Evolutionary conservation across 2,113 vertebrate genomes (phyloP), one percentile per base, ranked within the genome.

Genomic region (Cricetomys ansorgei): DNA sequence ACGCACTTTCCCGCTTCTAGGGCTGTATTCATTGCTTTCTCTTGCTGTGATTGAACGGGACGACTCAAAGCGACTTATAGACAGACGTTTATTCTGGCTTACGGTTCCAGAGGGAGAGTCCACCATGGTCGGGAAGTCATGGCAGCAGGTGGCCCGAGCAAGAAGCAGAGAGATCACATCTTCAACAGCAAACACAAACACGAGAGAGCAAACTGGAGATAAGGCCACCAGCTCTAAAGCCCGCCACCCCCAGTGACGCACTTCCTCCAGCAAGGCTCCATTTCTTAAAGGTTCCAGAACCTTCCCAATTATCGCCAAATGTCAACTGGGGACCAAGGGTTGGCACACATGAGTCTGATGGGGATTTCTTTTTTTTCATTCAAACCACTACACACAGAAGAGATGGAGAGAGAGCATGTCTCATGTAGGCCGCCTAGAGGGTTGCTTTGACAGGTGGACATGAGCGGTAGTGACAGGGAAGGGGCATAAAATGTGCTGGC

Each of bases 401-500:
- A 29, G 72, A 45, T 29, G 70, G 70, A 25, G 70, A 73, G 80
- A 64, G 31, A 45, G 15, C 21, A 16, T 11, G 40, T 64, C 27
- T 65, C 84, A 1, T 23, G 9, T 7, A 34, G 43, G 23, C 40
- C 25, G 9, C 83, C 64, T 50, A 67, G 43, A 29, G 37, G 59
- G 55, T 59, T 16, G 34, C 45, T 57, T 48, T 67, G 67, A 37
- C 55, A 27, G 6, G 1, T 93, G 59, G 55, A n/a, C 13, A 12
- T 87, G 29, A 45, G 23, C 7, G 21, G 17, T 27, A 50, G 48
- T 16, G 72, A 73, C 65, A 48, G 64, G n/a, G 29, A 25, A 19
- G 34, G 86, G 62, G 4, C 1, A 1, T 19, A 8, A 4, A 6
- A 2, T 0, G 34, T 11, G 12, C 25, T 73, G 0, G 8, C 40